Base-by-base conservation (phyloP, 1,140 invertebrate species). In the Macrocentrus cingulum region DNA sequence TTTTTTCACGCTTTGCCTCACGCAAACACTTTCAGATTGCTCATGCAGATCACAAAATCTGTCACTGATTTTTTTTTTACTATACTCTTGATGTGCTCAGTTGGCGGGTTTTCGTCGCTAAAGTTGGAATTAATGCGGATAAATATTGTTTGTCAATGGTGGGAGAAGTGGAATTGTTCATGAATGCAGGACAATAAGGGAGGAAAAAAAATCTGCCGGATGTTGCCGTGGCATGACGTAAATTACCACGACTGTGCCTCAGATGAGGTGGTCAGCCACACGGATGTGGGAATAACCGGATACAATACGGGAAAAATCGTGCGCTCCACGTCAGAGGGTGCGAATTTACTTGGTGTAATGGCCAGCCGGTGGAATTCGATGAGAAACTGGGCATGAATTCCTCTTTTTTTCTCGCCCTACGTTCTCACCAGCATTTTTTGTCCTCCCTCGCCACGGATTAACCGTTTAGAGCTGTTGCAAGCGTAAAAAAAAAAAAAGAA, bases 381-480 rank as follows among this genome's bases (percentile, higher is more conserved):
- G 39, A 54, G 20, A 54, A 11, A 44, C 42, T 13, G 11, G 8
- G 34, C 46, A 15, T 15, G 15, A 56, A 62, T 48, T 48, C 29
- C 29, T 48, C 22, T 23, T n/a, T 29, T 15, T 9, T 13, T 13
- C 19, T 9, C 15, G 3, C 3, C 0, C 18, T 9, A 2, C 7
- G 2, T 2, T 9, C 8, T 18, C 0, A 8, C 42, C 4, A 6
- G 18, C 8, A 11, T 25, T 15, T 25, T 11, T 48, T 25, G 11
- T 23, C 20, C 1, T 48, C n/a, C 18, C 42, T 18, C 3, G 19
- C n/a, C 20, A 9, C 19, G 57, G 59, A 64, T 67, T 66, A 66
- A 67, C 66, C 54, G 64, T 36, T 67, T 63, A 63, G 67, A n/a
- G n/a, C n/a, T n/a, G n/a, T n/a, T n/a, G n/a, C n/a, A 65, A 65